These are phyloP conservation scores for Coreoperca whiteheadi DNA, from an alignment of 2,113 vertebrate genomes.

Conservation along the genomic window DNA sequence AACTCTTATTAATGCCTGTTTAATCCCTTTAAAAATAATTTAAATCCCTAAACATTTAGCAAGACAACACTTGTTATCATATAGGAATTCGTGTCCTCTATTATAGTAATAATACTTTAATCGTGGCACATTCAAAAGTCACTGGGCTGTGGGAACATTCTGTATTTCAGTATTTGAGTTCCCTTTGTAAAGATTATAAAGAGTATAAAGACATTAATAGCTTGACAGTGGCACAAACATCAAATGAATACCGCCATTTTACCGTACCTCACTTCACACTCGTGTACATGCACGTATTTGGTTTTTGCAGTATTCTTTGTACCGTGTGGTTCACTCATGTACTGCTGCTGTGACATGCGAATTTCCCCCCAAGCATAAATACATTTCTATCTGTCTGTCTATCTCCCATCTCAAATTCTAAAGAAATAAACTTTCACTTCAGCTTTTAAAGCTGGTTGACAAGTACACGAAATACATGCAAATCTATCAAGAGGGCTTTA, in stretches of 20 bases:
- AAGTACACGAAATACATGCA: background rate
- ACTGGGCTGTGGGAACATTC: background rate
- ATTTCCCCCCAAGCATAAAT: too few relatives aligned
- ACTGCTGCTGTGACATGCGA: too few relatives aligned
- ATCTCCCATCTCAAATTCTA: background rate
- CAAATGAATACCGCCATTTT: background rate
- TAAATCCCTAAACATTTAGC: background rate
- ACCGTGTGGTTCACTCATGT: too few relatives aligned
- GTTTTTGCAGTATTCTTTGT: too few relatives aligned
- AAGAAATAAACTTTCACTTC: background rate
- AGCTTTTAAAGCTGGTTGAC: background rate
- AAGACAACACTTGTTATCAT: background rate
- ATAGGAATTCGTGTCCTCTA: background rate
- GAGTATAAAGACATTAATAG: background rate
- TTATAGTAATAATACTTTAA: slow-evolving; percentile 7
- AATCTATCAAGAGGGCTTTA: background rate
- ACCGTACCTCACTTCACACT: background rate
- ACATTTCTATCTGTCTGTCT: too few relatives aligned
- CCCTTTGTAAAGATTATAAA: background rate
- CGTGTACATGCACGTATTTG: too few relatives aligned
- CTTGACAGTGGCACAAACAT: background rate
- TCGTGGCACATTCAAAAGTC: background rate
- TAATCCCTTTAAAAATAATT: background rate
- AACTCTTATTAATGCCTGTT: background rate
- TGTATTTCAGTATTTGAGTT: background rate